Evolutionary conservation across 2,797 vertebrate species (phyloP).

Genomic region (Clarias platycephalus): DNA sequence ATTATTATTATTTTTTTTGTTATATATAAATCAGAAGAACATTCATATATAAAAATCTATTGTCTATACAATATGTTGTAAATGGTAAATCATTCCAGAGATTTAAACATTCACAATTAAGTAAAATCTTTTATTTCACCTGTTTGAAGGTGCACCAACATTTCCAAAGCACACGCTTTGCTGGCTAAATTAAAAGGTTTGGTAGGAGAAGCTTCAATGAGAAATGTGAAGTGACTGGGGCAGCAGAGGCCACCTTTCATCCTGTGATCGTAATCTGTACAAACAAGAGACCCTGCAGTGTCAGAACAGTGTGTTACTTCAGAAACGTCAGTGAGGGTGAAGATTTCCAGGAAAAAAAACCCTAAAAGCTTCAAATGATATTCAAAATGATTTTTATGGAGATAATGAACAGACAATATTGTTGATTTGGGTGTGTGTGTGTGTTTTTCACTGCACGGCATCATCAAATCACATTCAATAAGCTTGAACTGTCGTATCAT

Average conservation of each 20-base stretch:
- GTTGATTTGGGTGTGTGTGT: neutral
- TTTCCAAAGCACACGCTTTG: neutral
- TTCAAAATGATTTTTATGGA: neutral
- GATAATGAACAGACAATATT: neutral
- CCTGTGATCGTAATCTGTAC: slow-evolving; percentile 27
- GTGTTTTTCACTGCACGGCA: neutral
- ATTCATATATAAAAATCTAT: neutral
- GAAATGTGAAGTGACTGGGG: slow-evolving; percentile 28
- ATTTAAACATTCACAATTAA: neutral
- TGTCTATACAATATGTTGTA: neutral
- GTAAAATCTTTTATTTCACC: neutral
- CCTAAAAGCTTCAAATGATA: neutral
- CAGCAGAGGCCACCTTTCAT: slow-evolving; percentile 29
- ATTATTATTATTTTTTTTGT: neutral
- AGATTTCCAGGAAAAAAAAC: neutral
- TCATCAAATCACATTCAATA: neutral
- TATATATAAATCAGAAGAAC: neutral
- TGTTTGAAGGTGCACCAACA: neutral
- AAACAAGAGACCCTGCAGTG: slow-evolving; percentile 50
- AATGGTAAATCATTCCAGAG: neutral
- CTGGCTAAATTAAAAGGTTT: neutral
- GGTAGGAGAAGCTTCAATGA: neutral
- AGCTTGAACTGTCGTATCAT: neutral
- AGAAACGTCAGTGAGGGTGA: neutral
- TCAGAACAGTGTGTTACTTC: neutral